Evolutionary conservation across 2,888 invertebrate genomes (phyloP), one percentile per base, ranked within the genome.

Genomic region (Erebia ligea): DNA sequence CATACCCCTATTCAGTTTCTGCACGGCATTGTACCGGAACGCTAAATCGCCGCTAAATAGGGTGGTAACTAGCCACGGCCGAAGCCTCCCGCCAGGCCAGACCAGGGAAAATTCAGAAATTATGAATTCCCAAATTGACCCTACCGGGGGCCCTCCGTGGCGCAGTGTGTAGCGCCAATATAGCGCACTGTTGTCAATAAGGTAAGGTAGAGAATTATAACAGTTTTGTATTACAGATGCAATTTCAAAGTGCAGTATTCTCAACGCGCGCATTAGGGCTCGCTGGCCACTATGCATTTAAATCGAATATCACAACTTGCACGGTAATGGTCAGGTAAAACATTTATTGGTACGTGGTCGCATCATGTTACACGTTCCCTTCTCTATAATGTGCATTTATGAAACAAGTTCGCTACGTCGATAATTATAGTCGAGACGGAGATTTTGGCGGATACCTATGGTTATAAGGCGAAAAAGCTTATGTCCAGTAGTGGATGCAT

Each of bases 201-300:
- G n/a, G 40, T 10, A 6, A 57, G 56, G 13, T 61, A 13, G 17
- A 17, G 11, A 40, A 19, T 45, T 4, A 61, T 45, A 19, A 42
- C 40, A 42, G 59, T 61, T 45, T 45, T 10, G 48, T 58, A 48
- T 67, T 48, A 61, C 48, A 57, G 50, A 52, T 54, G 54, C 54
- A 19, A 71, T 58, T 73, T 69, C 50, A 67, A 64, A 67, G 64
- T 59, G 71, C 67, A 71, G 50, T 42, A 68, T 66, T 66, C 65
- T 34, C 65, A 52, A 52, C 67, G 62, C 59, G 54, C 57, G 66
- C 66, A 57, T 69, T 73, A 73, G 69, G 70, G 69, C 81, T n/a
- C 81, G 82, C 79, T 80, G 80, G 76, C 78, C 80, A 80, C 80
- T 79, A 87, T 88, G 88, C 88, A 88, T 88, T 88, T 88, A 88